Percentiles rank a stretch among this genome's conserved stretches.
phyloP scores from a whole-genome alignment of 2,797 vertebrate species.

The Enteromius mattozi region DNA sequence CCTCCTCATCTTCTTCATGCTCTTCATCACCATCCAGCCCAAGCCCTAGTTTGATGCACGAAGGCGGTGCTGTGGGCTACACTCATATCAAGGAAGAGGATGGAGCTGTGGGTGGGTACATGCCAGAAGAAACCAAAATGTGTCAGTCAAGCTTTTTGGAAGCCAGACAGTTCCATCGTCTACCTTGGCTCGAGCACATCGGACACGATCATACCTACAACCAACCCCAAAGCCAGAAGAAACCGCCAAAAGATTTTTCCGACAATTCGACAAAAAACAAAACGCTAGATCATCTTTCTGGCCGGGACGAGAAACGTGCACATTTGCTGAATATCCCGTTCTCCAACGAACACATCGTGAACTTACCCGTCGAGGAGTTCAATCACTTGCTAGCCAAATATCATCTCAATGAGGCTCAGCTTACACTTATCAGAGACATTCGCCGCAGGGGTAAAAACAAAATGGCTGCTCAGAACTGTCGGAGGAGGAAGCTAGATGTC shows the following conservation, averaged over 20 bases:
- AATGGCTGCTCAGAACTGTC: slow-evolving; percentile 95
- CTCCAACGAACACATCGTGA: slow-evolving; percentile 90
- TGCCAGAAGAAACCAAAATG: slow-evolving; percentile 83
- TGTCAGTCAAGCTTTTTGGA: slow-evolving; percentile 81
- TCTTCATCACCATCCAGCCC: slow-evolving; percentile 80
- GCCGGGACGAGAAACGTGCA: slow-evolving; percentile 86
- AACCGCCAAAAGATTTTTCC: slow-evolving; percentile 56
- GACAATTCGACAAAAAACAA: slow-evolving; percentile 52
- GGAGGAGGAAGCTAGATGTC: slow-evolving; percentile 88
- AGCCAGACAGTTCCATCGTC: slow-evolving; percentile 78
- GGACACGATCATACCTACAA: slow-evolving; percentile 96
- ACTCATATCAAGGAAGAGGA: slow-evolving; percentile 82
- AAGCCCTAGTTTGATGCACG: slow-evolving; percentile 59
- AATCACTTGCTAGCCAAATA: slow-evolving; percentile 87
- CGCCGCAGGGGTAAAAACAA: slow-evolving; percentile 96
- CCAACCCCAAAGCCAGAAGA: slow-evolving; percentile 79
- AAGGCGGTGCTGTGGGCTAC: slow-evolving; percentile 84
- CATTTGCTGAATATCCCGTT: slow-evolving; percentile 89
- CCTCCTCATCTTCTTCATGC: slow-evolving; percentile 77
- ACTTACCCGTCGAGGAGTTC: slow-evolving; percentile 94
- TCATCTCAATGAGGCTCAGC: slow-evolving; percentile 87
- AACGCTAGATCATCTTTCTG: slow-evolving; percentile 78
- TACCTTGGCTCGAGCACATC: slow-evolving; percentile 86
- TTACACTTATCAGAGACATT: slow-evolving; percentile 90
- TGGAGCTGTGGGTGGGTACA: slow-evolving; percentile 83